Percentiles rank a stretch among this genome's conserved stretches.
Evolutionary conservation across 2,888 invertebrate species (phyloP).

Genomic region (Eretmocerus hayati): DNA sequence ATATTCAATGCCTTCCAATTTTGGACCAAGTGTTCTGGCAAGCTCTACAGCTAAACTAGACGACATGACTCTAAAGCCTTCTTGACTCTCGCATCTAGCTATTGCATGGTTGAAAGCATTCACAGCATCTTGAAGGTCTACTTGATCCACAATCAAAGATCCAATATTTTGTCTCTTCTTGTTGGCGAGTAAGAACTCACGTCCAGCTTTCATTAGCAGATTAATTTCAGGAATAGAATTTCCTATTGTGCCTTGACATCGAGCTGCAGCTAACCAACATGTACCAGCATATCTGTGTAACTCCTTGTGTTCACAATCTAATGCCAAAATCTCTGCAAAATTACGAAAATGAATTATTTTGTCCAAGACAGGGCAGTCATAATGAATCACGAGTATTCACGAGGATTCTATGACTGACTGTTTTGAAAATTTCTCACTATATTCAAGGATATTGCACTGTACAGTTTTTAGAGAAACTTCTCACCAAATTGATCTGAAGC

Average conservation of each 20-base stretch:
- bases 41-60: conserved; percentile 50
- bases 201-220: conserved; percentile 69
- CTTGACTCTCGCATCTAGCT: conserved; percentile 43
- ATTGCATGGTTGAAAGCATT: conserved; percentile 67
- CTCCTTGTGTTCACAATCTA: conserved; percentile 72
- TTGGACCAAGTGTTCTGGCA: conserved; percentile 45
- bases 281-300: conserved; percentile 78
- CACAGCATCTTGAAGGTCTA: conserved; percentile 73
- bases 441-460: background rate
- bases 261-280: conserved; percentile 70
- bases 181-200: conserved; percentile 73
- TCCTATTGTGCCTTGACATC: conserved; percentile 74
- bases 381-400: background rate
- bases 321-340: conserved; percentile 54
- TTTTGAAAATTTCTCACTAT: too few relatives aligned
- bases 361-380: background rate
- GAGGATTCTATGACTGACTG: background rate
- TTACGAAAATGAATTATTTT: background rate
- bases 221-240: conserved; percentile 71
- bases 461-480: conserved; percentile 16
- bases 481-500: conserved; percentile 68
- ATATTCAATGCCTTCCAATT: conserved; percentile 37
- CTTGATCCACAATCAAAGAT: conserved; percentile 68
- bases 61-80: conserved; percentile 48
- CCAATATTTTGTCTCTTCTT: conserved; percentile 60